Evolutionary conservation across 2,797 vertebrate genomes (phyloP).

Genomic region (Cuniculus paca): DNA sequence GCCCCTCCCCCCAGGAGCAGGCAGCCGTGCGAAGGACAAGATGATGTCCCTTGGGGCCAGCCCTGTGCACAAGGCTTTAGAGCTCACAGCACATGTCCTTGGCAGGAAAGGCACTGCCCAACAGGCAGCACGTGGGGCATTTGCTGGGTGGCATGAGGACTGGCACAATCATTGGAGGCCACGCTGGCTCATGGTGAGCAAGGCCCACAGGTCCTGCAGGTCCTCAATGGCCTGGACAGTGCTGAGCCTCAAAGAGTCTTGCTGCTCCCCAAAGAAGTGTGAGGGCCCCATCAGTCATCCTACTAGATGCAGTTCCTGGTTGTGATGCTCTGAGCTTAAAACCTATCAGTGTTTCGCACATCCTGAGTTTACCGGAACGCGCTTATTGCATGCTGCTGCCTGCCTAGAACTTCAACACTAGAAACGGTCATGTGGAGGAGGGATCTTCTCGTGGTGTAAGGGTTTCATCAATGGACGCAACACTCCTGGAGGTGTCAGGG

Average conservation of each 20-base stretch:
- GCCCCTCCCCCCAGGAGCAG: neutral
- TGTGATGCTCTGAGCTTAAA: conserved; percentile 26
- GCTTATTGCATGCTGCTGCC: neutral
- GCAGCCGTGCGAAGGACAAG: fast-evolving
- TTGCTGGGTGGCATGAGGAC: neutral
- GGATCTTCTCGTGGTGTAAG: no score
- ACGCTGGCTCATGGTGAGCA: neutral
- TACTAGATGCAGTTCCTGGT: neutral
- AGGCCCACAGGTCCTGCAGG: neutral
- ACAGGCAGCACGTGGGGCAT: neutral
- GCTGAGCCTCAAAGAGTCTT: neutral
- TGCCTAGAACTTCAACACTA: neutral
- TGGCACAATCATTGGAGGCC: neutral
- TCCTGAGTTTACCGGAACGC: neutral
- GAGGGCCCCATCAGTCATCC: neutral
- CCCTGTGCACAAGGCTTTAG: neutral
- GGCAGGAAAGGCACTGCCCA: neutral
- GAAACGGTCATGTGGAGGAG: neutral
- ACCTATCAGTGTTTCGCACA: neutral
- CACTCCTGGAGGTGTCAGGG: neutral
- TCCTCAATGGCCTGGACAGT: neutral
- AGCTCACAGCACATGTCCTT: neutral
- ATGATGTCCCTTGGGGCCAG: neutral
- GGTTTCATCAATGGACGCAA: no score
- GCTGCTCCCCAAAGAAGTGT: neutral